A percentile compares a stretch with the other conserved stretches of the same genome.
Evolutionary conservation across 1,140 invertebrate genomes (phyloP).

Genomic region (Parasteatoda tepidariorum): DNA sequence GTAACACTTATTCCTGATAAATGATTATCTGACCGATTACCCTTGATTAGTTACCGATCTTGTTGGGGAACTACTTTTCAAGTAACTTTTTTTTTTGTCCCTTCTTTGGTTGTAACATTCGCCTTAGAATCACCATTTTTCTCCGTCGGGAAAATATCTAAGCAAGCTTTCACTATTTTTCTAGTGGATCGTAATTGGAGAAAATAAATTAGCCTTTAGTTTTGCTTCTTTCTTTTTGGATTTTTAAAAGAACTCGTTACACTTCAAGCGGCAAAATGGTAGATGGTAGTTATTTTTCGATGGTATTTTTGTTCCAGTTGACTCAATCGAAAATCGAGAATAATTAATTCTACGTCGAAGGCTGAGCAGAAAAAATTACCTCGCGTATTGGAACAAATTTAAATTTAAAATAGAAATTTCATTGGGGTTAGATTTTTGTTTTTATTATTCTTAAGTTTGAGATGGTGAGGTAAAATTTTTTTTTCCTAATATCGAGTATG

Average conservation of each 20-base stretch:
- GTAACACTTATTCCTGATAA: slow-evolving; percentile 54
- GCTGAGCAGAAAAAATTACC: too few relatives aligned
- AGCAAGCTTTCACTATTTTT: slow-evolving; percentile 47
- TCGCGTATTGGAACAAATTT: neutral
- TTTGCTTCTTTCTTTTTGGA: neutral
- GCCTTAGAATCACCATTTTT: slow-evolving; percentile 35
- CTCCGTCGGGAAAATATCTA: slow-evolving; percentile 40
- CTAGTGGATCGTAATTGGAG: slow-evolving; percentile 38
- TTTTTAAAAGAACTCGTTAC: neutral
- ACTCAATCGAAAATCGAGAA: too few relatives aligned
- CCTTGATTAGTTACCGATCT: slow-evolving; percentile 53
- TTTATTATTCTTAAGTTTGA: too few relatives aligned
- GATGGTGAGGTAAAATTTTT: too few relatives aligned
- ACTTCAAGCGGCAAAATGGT: slow-evolving; percentile 27
- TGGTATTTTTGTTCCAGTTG: slow-evolving; percentile 10
- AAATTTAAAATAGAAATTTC: too few relatives aligned
- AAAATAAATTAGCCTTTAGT: slow-evolving; percentile 45
- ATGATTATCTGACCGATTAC: slow-evolving; percentile 57
- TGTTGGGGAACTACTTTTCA: slow-evolving; percentile 45
- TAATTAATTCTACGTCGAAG: too few relatives aligned
- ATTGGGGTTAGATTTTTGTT: too few relatives aligned
- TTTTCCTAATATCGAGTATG: too few relatives aligned
- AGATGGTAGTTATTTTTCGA: neutral
- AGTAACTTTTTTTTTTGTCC: neutral
- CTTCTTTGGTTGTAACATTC: neutral